Base-by-base conservation (phyloP, 2,113 vertebrate genomes). In the Gopherus flavomarginatus region DNA sequence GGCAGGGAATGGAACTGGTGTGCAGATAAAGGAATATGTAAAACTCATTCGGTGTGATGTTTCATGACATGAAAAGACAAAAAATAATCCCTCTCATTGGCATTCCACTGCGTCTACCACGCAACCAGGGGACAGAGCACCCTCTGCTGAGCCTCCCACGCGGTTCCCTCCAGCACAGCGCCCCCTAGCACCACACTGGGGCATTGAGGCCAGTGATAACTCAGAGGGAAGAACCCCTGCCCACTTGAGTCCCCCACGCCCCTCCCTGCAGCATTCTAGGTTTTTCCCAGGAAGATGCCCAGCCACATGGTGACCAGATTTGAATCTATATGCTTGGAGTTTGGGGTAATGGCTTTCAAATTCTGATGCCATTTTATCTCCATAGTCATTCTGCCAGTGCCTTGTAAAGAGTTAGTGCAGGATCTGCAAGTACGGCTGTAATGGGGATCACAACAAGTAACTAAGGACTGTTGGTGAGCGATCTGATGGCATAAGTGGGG, bases 91-190 rank as follows among this genome's bases (percentile, higher is more conserved):
- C 90, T 53, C 62, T 35, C 69, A 5, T 3, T 31, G 24, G 22
- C 92, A n/a, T 78, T 77, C 38, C 42, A 50, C n/a, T 83, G 50
- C 59, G 50, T 95, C 88, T 93, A 38, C 72, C 21, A 11, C 72
- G 11, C 11, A 56, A 0, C 79, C 44, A 9, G 10, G 7, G 21
- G 75, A n/a, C 21, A 17, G 86, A 92, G 80, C 85, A 56, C 29
- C 17, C 69, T 13, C 59, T 80, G 31, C 86, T 11, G n/a, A 69
- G 62, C 22, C 13, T 22, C 35, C 62, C 17, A 35, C 4, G 9
- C 35, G 2, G 8, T 38, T 84, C 8, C 38, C 92, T 93, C 24
- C 29, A 56, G 79, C 4, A 9, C 6, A 44, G 16, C 31, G 84
- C 16, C 5, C 12, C 22, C 9, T 0, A 3, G 22, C 53, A 8